phyloP scores from a whole-genome alignment of 2,888 invertebrate species.

The Campoplex capitator region DNA sequence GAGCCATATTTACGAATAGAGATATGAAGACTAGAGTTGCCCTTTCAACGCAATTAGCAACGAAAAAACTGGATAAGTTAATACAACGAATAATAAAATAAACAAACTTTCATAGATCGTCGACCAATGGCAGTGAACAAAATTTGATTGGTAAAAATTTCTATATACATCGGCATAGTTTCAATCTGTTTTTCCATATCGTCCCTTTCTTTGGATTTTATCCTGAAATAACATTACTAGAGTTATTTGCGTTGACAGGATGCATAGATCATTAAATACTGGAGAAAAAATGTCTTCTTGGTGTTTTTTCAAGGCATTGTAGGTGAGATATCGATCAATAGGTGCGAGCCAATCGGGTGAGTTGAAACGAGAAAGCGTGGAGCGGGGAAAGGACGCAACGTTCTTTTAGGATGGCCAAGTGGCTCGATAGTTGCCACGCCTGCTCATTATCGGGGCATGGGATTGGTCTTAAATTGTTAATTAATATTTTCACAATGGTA shows the following conservation, averaged over 20 bases:
- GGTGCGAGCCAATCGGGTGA: neutral
- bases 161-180: slow-evolving; percentile 76
- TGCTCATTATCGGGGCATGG: neutral
- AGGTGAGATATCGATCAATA: neutral
- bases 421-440: neutral
- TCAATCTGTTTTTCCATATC: slow-evolving; percentile 69
- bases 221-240: slow-evolving; percentile 62
- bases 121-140: slow-evolving; percentile 82
- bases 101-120: slow-evolving; percentile 82
- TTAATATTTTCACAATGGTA: neutral
- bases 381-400: too few relatives aligned
- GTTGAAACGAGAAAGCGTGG: neutral
- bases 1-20: too few relatives aligned
- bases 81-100: neutral
- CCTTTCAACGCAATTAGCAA: neutral
- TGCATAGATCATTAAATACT: neutral
- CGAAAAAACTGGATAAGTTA: neutral
- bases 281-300: neutral
- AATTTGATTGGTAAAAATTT: slow-evolving; percentile 82
- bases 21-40: too few relatives aligned
- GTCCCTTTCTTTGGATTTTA: slow-evolving; percentile 55
- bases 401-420: too few relatives aligned
- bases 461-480: neutral
- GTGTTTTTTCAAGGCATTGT: neutral
- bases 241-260: neutral